Conservation (phyloP, 1,140 invertebrate species). For the Ditylenchus dipsaci region DNA sequence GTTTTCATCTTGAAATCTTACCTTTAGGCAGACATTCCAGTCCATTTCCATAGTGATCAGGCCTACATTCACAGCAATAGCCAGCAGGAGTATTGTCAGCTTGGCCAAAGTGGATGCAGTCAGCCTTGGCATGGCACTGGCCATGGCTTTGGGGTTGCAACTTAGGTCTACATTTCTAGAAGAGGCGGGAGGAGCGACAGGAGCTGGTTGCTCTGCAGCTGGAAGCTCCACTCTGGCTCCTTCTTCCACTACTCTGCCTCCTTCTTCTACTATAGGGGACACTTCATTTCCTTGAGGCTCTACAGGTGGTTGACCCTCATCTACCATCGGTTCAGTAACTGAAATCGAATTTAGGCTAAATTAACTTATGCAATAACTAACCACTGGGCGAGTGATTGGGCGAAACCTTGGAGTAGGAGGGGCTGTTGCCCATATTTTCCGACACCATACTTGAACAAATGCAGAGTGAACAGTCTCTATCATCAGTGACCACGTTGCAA, state of each 20-base stretch:
- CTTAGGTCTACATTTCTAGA: constrained; percentile 7
- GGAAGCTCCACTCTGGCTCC: not conserved
- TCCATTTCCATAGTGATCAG: constrained; percentile 82
- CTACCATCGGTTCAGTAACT: not conserved
- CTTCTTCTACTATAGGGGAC: not conserved
- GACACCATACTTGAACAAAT: constrained; percentile 22
- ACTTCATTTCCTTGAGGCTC: not conserved
- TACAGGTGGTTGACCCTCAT: not conserved
- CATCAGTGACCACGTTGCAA: constrained; percentile 33
- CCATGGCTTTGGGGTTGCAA: constrained; percentile 13
- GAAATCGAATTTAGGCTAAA: not conserved
- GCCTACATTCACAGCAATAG: constrained; percentile 79
- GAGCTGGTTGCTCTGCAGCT: constrained; percentile 4
- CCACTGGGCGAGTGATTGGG: not conserved
- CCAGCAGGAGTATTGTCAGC: constrained; percentile 63
- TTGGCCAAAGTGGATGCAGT: constrained; percentile 3
- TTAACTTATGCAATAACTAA: not conserved
- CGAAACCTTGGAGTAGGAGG: not conserved
- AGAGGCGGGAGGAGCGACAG: too few relatives aligned
- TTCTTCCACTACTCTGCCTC: not conserved
- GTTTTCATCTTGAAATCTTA: too few relatives aligned
- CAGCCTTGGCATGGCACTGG: constrained; percentile 18
- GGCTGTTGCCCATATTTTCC: not conserved
- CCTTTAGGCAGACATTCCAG: constrained; percentile 66
- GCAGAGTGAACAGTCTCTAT: constrained; percentile 27